These are phyloP conservation scores for Grammomys surdaster DNA, from an alignment of 2,113 vertebrate species.

Conservation along the genomic window DNA sequence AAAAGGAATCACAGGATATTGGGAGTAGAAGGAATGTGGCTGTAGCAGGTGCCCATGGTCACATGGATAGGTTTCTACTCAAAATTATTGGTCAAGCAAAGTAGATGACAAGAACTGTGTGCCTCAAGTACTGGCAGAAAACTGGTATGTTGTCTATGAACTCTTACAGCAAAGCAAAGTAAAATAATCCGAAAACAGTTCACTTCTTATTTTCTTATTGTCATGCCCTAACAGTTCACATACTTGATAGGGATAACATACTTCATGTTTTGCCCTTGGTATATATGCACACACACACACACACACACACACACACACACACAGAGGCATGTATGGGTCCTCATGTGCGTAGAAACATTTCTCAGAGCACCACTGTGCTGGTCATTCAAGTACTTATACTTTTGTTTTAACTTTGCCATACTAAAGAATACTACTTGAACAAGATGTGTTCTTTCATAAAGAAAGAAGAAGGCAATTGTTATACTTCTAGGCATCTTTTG, in stretches of 20 bases:
- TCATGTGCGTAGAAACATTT: neutral
- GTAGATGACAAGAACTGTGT: neutral
- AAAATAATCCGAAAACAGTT: neutral
- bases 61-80: neutral
- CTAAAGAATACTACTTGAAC: neutral
- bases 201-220: neutral
- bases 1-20: neutral
- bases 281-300: neutral
- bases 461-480: neutral
- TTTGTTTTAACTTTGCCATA: neutral
- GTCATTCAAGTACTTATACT: neutral
- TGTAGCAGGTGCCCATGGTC: neutral
- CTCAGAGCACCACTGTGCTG: neutral
- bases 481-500: neutral
- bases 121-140: too few species aligned
- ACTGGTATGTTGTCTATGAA: neutral
- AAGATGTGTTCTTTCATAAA: neutral
- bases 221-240: neutral
- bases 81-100: neutral
- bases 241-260: neutral
- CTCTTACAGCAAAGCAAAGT: neutral
- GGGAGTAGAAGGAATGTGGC: neutral
- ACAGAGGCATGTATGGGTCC: too few species aligned
- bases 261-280: fast-evolving
- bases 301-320: neutral